Base-by-base conservation (phyloP, 30 jellyfish, hydroid and myxozoan genomes). In the Chrysaora quinquecirrha region DNA sequence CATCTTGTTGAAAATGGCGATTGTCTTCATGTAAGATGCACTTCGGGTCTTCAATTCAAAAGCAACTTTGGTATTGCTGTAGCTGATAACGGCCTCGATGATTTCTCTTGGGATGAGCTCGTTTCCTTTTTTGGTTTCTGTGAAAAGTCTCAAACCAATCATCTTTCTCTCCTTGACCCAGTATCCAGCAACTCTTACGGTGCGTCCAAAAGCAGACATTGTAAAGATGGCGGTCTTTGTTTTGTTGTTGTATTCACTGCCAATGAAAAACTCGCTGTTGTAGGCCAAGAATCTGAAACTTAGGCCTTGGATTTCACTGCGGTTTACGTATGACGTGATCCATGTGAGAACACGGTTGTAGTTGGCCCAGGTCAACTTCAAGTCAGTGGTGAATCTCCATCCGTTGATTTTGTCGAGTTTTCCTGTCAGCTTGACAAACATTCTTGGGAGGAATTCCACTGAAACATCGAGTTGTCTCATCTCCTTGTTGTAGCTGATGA, bases 361-460 rank as follows among this genome's bases (percentile, higher is more conserved):
- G 76, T 86, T 86, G 56, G 71, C 62, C 99, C 97, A 87, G 2
- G 77, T 34, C 90, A 87, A 63, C 58, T 69, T 68, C 69, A 88
- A 78, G 66, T 95, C 95, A 21, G 99, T 88, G 27, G 94, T 84
- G 80, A 88, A 49, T 46, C 61, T 71, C 86, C 83, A 87, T 2
- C 97, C 99, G 49, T 87, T 56, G 71, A 31, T 77, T 77, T 84
- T 83, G 81, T 88, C 97, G 27, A 88, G 89, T n/a, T 88, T 62
- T 22, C 91, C 96, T 79, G 64, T 76, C 54, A 95, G 68, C 38
- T 66, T 88, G 38, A 86, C 96, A 61, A 34, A 84, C 99, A 95
- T 95, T 71, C 78, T 88, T 18, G 99, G 99, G 68, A 95, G 82
- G 89, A 95, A 95, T 75, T 95, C 99, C 33, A 95, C 66, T 3